Base-by-base conservation (phyloP, 2,888 invertebrate species). In the Elmis aenea region DNA sequence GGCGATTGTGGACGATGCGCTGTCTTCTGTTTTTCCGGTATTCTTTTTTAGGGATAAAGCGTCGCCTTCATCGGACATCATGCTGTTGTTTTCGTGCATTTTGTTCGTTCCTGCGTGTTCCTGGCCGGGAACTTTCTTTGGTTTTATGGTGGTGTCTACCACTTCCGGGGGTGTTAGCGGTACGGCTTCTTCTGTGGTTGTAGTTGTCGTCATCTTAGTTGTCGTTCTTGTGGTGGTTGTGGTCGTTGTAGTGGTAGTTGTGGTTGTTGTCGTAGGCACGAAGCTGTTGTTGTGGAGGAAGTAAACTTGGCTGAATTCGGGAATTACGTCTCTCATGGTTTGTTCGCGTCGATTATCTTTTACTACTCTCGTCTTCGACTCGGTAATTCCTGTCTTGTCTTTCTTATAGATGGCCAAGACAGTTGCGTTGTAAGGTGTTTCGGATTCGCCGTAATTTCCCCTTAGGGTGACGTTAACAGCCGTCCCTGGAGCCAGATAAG, bases 401-500 rank as follows among this genome's bases (percentile, higher is more conserved):
- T 83, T 81, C 42, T 75, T 73, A 61, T 83, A 86, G 39, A 74
- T 70, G 1, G 87, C 82, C 29, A 80, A 76, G 23, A 91, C 68
- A 39, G 76, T 80, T 3, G 82, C 87, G 13, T 73, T 75, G 58
- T 87, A 91, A 15, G 83, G 84, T 1, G 82, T 76, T 50, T 89
- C 87, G 33, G 79, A 72, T 41, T 81, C 80, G 1, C 84, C 82
- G 52, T 79, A 75, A 57, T 83, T 83, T 2, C 84, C 89, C 31
- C 72, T 72, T 10, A 90, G 72, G 0, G 85, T 86, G 0, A 89
- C 85, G 62, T 90, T 89, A 30, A 87, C 80, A 2, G 82, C 87
- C 0, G 89, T 89, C 14, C 85, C 88, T 2, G 85, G 81, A 59
- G 81, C 78, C 35, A 90, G 67, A 28, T 54, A 57, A 34, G 57